These are phyloP conservation scores for Ectemnius lituratus DNA, from an alignment of 2,888 invertebrate species.

Conservation along the genomic window DNA sequence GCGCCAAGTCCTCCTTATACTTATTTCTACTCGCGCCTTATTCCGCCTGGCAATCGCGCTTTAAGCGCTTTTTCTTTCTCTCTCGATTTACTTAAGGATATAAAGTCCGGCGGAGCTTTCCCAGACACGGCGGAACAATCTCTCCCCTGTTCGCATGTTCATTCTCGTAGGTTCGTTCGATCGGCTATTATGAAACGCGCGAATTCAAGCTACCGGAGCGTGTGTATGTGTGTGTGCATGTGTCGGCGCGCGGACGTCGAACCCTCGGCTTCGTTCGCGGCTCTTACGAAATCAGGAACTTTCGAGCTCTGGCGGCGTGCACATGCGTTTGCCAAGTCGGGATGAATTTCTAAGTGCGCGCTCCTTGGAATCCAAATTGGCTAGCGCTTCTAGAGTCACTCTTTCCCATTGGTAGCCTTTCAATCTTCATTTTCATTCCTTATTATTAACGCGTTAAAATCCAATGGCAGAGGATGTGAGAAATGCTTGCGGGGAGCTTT, in stretches of 20 bases:
- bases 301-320: constrained; percentile 50
- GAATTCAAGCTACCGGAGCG: constrained; percentile 50
- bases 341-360: constrained; percentile 46
- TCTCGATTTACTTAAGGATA: constrained; percentile 2
- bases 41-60: no score
- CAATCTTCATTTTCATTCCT: no score
- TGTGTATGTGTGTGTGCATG: background rate
- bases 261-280: constrained; percentile 65
- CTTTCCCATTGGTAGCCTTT: no score
- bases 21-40: no score
- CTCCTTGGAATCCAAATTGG: constrained; percentile 12
- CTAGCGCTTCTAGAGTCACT: background rate
- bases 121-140: constrained; percentile 42
- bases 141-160: constrained; percentile 24
- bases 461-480: no score
- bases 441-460: no score
- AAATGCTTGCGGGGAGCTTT: background rate
- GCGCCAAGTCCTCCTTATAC: no score
- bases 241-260: constrained; percentile 64
- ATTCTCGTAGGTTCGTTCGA: constrained; percentile 45
- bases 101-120: constrained; percentile 36
- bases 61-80: no score
- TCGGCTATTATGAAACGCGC: constrained; percentile 59
- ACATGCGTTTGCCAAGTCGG: constrained; percentile 32
- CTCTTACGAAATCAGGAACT: constrained; percentile 72